Conservation (phyloP, 2,113 vertebrate species). For the Otus sunia region DNA sequence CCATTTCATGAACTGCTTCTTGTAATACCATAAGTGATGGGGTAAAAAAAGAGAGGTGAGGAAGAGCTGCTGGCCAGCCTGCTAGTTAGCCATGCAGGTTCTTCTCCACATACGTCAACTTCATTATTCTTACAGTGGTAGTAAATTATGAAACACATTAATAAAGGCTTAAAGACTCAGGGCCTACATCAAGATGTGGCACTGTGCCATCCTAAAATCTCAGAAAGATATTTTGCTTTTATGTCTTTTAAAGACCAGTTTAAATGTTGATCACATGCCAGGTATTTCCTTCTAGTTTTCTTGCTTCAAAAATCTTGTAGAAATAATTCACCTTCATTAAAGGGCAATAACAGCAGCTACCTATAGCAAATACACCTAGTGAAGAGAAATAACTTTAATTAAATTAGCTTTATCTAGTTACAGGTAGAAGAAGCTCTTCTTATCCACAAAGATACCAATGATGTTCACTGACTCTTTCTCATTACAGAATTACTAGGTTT, state of each 20-base stretch:
- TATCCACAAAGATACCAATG: neutral
- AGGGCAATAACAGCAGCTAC: neutral
- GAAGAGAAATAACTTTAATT: neutral
- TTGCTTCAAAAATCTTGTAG: neutral
- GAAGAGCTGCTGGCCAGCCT: neutral
- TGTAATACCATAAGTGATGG: neutral
- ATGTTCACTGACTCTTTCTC: neutral
- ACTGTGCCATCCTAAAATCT: neutral
- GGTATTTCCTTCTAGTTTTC: neutral
- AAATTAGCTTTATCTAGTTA: neutral
- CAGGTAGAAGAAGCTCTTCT: neutral
- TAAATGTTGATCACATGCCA: neutral
- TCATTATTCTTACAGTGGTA: neutral
- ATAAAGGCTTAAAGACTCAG: neutral
- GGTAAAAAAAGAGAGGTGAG: neutral
- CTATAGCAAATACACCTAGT: neutral
- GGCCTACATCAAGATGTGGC: neutral
- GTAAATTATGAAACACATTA: neutral
- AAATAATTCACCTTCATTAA: neutral
- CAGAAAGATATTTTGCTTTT: neutral
- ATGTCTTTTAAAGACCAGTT: neutral
- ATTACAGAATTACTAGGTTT: neutral
- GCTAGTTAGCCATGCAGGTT: neutral
- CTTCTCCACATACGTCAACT: neutral
- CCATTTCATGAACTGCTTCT: neutral